Evolutionary conservation across 2,797 vertebrate species (phyloP).

Genomic region (Salmo trutta): DNA sequence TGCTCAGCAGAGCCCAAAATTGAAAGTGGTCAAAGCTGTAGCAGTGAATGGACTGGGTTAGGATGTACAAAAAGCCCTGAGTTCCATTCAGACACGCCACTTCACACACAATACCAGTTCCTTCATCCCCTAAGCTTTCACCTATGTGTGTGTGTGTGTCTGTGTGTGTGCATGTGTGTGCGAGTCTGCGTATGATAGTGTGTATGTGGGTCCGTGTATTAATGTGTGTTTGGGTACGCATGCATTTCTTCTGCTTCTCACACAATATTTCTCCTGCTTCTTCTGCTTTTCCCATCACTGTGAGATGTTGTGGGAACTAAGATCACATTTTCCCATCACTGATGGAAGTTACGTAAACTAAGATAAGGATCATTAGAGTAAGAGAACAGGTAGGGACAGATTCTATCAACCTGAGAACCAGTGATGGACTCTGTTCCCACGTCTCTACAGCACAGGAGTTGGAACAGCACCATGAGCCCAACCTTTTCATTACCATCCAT

Average conservation of each 20-base stretch:
- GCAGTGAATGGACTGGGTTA: constrained; percentile 21
- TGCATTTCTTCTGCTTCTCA: background rate
- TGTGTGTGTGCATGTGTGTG: constrained; percentile 1
- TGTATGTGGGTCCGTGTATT: background rate
- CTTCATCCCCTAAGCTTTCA: constrained; percentile 16
- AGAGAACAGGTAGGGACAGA: constrained; percentile 2
- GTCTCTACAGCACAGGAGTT: background rate
- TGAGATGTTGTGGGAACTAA: too few relatives aligned
- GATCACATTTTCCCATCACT: background rate
- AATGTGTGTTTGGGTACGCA: background rate
- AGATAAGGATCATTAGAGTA: background rate
- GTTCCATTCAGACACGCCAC: constrained; percentile 23
- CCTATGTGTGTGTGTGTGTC: background rate
- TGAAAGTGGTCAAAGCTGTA: constrained; percentile 57
- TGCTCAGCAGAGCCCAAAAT: constrained; percentile 70
- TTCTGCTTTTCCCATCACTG: too few relatives aligned
- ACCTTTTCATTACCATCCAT: background rate
- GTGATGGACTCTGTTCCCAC: constrained; percentile 4
- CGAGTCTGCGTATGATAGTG: constrained; percentile 36
- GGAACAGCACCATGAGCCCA: background rate
- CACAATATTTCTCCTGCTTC: background rate
- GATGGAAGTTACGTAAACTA: background rate
- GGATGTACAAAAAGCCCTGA: constrained; percentile 36
- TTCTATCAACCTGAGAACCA: background rate
- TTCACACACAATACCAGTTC: constrained; percentile 18